Percentiles rank a stretch among this genome's conserved stretches.
Evolutionary conservation across 2,797 vertebrate genomes (phyloP).

Genomic region (Chrysocyon brachyurus): DNA sequence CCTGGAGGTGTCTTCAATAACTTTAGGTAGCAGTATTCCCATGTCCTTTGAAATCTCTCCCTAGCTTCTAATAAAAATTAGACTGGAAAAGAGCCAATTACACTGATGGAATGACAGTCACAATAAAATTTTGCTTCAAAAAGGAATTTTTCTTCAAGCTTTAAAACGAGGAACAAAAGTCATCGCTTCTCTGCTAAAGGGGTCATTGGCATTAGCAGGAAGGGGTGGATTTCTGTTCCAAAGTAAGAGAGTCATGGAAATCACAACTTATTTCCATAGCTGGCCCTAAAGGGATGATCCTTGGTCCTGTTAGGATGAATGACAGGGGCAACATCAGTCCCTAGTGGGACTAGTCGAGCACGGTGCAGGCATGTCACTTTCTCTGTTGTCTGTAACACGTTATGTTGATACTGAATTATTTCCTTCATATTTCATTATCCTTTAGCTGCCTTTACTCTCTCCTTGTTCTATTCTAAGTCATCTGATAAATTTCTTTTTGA

Average conservation of each 20-base stretch:
- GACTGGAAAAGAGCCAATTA: background rate
- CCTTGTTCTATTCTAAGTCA: background rate
- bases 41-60: conserved; percentile 27
- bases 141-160: conserved; percentile 29
- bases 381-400: background rate
- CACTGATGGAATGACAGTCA: background rate
- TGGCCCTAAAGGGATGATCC: background rate
- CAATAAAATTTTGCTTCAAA: conserved; percentile 23
- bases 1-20: background rate
- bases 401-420: background rate
- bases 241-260: background rate
- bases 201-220: background rate
- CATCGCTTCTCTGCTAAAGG: conserved; percentile 16
- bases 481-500: conserved; percentile 21
- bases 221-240: background rate
- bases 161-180: conserved; percentile 35
- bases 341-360: background rate
- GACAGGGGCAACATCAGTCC: background rate
- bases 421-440: background rate
- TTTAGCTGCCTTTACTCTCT: conserved; percentile 1
- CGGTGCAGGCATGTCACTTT: background rate
- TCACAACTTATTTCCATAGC: background rate
- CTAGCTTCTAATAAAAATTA: background rate
- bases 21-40: background rate
- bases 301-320: background rate